phyloP scores from a whole-genome alignment of 2,888 invertebrate species.

The Drosophila phalerata region DNA sequence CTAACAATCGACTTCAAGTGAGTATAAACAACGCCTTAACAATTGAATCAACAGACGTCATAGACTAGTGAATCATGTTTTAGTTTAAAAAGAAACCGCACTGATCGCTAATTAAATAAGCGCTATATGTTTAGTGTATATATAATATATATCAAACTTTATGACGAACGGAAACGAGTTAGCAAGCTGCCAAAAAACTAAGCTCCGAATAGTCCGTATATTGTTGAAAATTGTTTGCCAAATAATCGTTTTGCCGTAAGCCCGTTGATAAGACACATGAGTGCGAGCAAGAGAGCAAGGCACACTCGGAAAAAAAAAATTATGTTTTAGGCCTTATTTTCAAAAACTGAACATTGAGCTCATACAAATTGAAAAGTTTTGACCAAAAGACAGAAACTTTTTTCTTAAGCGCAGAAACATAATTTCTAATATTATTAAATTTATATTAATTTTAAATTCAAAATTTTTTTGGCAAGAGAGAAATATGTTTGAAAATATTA shows the following conservation, averaged over 20 bases:
- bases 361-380: too few relatives aligned
- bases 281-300: not conserved
- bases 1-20: not conserved
- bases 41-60: conserved; percentile 26
- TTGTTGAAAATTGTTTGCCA: conserved; percentile 17
- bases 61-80: conserved; percentile 36
- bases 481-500: too few relatives aligned
- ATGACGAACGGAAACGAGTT: conserved; percentile 22
- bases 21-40: conserved; percentile 10
- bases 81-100: not conserved
- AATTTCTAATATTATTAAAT: too few relatives aligned
- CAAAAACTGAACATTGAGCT: too few relatives aligned
- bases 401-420: too few relatives aligned
- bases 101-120: conserved; percentile 3
- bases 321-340: too few relatives aligned
- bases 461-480: too few relatives aligned
- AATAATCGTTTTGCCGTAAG: conserved; percentile 28
- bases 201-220: conserved; percentile 30
- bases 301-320: not conserved
- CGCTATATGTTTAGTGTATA: too few relatives aligned
- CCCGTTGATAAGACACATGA: conserved; percentile 44
- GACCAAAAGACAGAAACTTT: too few relatives aligned
- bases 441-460: too few relatives aligned
- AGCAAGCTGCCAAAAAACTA: conserved; percentile 30
- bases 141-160: too few relatives aligned